These are phyloP conservation scores for Pyrocoelia pectoralis DNA, from an alignment of 2,888 invertebrate species.

Conservation along the genomic window DNA sequence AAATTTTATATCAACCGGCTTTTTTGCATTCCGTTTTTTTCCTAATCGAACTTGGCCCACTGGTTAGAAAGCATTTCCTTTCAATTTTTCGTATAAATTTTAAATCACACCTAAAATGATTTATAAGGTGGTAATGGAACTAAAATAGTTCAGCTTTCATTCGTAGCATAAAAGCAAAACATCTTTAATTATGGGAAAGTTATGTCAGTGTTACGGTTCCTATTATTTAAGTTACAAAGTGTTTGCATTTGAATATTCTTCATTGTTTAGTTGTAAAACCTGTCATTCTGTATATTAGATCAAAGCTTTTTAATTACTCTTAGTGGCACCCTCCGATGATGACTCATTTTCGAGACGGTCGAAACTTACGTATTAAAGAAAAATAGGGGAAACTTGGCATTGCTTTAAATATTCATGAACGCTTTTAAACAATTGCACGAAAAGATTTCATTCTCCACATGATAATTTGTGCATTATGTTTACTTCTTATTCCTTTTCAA, in stretches of 20 bases:
- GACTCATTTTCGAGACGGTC: no score
- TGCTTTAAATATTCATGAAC: no score
- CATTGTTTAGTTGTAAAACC: no score
- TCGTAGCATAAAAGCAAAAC: not conserved
- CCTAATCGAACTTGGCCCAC: constrained; percentile 23
- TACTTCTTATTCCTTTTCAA: no score
- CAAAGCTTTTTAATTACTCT: no score
- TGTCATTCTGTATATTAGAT: no score
- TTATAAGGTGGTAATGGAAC: not conserved
- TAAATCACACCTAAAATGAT: not conserved
- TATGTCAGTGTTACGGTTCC: constrained; percentile 1
- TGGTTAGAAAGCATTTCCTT: constrained; percentile 17
- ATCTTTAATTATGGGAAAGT: not conserved
- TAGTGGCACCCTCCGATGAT: no score
- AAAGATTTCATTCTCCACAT: no score
- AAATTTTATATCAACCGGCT: constrained; percentile 6
- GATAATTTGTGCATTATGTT: no score
- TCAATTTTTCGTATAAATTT: not conserved
- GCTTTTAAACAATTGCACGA: no score
- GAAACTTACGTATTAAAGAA: no score
- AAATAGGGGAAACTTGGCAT: no score
- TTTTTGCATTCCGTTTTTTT: not conserved
- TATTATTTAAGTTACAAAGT: not conserved
- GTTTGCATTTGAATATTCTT: not conserved
- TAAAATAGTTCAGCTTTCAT: not conserved